Percentiles rank a stretch among this genome's conserved stretches.
Conservation (phyloP, 2,888 invertebrate species). For the Rhagonycha lutea region DNA sequence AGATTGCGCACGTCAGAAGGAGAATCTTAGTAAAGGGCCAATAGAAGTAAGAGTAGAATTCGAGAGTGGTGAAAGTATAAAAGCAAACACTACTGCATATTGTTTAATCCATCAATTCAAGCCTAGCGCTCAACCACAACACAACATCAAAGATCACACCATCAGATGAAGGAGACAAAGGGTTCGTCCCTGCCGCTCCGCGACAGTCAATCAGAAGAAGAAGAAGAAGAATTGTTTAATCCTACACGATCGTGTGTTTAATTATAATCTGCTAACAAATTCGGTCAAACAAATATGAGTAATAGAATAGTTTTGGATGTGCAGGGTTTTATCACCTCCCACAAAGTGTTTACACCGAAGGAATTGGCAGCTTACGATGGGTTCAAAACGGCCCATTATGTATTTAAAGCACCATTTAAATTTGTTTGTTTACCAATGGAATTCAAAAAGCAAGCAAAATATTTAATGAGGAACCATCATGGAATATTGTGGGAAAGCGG, state of each 20-base stretch:
- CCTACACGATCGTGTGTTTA: background rate
- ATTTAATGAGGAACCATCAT: background rate
- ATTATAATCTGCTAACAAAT: background rate
- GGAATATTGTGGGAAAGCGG: background rate
- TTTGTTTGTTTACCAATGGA: background rate
- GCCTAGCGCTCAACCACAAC: too few relatives aligned
- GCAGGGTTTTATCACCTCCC: background rate
- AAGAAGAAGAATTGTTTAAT: too few relatives aligned
- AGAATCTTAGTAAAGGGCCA: conserved; percentile 26
- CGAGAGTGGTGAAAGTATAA: conserved; percentile 28
- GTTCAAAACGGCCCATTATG: background rate
- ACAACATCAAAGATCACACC: too few relatives aligned
- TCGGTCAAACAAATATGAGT: background rate
- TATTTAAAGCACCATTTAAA: background rate
- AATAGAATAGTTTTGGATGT: background rate
- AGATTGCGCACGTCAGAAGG: conserved; percentile 34
- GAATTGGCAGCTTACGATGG: background rate
- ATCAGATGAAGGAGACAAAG: too few relatives aligned
- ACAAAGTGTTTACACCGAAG: background rate
- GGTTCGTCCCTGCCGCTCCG: too few relatives aligned
- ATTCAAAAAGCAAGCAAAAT: background rate
- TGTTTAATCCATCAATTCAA: too few relatives aligned
- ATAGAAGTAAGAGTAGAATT: conserved; percentile 35
- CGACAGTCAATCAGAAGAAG: too few relatives aligned
- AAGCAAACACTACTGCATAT: conserved; percentile 32